Percentiles rank a stretch among this genome's conserved stretches.
Conservation (phyloP, 2,797 vertebrate species). For the Sardinella longiceps region DNA sequence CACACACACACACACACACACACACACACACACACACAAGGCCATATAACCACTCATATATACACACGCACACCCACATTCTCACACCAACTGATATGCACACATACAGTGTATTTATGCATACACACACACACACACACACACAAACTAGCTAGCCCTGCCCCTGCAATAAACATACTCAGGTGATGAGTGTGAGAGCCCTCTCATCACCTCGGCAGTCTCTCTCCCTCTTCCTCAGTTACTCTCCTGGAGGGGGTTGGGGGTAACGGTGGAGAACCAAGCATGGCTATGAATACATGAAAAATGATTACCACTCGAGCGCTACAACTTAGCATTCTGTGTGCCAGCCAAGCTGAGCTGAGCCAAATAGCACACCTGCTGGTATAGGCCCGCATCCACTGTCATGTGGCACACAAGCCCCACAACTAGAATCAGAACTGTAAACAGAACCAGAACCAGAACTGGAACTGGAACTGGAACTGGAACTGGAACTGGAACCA, state of each 20-base stretch:
- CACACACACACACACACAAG: neutral
- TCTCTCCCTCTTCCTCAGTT: neutral
- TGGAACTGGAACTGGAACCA: too few species aligned
- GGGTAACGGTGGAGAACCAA: neutral
- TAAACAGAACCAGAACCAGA: too few species aligned
- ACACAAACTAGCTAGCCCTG: neutral
- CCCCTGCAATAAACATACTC: constrained; percentile 27
- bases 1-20: neutral
- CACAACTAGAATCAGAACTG: too few species aligned
- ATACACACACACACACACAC: constrained; percentile 24
- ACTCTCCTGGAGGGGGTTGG: neutral
- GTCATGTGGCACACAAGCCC: too few species aligned
- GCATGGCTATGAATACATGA: constrained; percentile 32
- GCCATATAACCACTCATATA: neutral
- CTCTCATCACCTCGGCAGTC: constrained; percentile 25
- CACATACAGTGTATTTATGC: neutral
- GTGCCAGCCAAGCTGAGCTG: neutral
- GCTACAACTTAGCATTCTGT: neutral
- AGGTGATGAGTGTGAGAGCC: constrained; percentile 29
- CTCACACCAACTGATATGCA: neutral
- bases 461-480: too few species aligned
- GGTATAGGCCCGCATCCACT: too few species aligned
- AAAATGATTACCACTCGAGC: constrained; percentile 25
- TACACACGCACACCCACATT: neutral
- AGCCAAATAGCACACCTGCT: too few species aligned